Base-by-base conservation (phyloP, 2,888 invertebrate genomes). In the Chymomyza fuscimana region DNA sequence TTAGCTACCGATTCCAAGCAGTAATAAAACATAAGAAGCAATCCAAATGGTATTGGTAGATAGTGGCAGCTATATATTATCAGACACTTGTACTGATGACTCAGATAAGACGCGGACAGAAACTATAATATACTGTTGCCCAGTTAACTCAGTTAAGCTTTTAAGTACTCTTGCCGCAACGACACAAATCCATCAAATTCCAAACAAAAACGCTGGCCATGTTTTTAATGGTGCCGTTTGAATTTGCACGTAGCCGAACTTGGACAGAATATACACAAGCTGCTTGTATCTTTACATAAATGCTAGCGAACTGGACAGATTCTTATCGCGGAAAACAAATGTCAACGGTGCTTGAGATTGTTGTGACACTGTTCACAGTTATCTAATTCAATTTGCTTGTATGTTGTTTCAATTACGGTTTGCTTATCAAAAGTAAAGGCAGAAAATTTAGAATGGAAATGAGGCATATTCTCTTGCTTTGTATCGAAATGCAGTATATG, bases 351-450 rank as follows among this genome's bases (percentile, higher is more conserved):
- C 40, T 46, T 12, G 40, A 46, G 10, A 46, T 46, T 46, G 40
- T 46, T 46, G 40, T 46, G 12, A 12, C 10, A 46, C 40, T 12
- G 40, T 46, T 46, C 40, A 12, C 40, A 63, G 78, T 86, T 83
- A 83, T 83, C 88, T 83, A 83, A 87, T 84, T 87, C 63, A 83
- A 83, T 83, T 83, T 83, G 72, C 74, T 73, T 76, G 70, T 79
- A 75, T 66, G 65, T 56, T 72, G 63, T 66, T 62, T 22, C 46
- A n/a, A 3, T 51, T 61, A 61, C 46, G 52, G 69, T 54, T 67
- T 58, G 64, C 61, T 82, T 87, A 83, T 83, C 87, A 80, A 65
- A 63, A 59, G 63, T 52, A 62, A 22, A 54, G 63, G 56, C 63
- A 72, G 74, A 72, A 80, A 70, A 51, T 74, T 62, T 65, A 61